Base-by-base conservation (phyloP, 2,888 invertebrate genomes). In the Steinernema scapterisci region DNA sequence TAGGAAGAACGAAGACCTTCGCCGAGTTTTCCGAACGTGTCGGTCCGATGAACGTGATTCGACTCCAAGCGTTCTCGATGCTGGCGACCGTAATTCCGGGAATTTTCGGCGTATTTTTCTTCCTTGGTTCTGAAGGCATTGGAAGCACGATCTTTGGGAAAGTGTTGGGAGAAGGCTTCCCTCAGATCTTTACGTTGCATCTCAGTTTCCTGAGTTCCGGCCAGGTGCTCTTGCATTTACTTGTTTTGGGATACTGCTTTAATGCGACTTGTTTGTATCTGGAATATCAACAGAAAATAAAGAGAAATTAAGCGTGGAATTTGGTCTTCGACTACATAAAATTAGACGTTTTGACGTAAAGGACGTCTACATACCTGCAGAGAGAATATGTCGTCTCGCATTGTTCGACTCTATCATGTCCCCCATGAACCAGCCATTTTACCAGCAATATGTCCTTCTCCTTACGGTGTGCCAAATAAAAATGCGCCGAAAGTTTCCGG, bases 211-310 rank as follows among this genome's bases (percentile, higher is more conserved):
- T 74, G 13, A 74, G 77, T 2, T 71, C 83, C n/a, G 86, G 86
- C 7, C 81, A 83, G 25, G 82, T 85, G 23, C 78, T 86, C 52
- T 27, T 82, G 25, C 84, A 86, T 73, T 78, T 86, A 45, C 74
- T 86, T 13, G 75, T 79, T 16, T 72, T 86, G n/a, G 86, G 86
- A 5, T 86, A 86, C 73, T 86, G 82, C 75, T 86, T 81, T 76
- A 86, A 84, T 72, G 80, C 84, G 74, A 80, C 81, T 27, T 85
- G 85, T 63, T 74, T 84, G 9, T 85, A 83, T 51, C 54, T 84
- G 11, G 80, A 83, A 23, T 23, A 72, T 25, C 73, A 46, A 70
- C 31, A 74, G 16, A 74, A 63, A 51, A 54, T 73, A 0, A 21
- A 52, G 25, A 56, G 9, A 31, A 44, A 44, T 54, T 52, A 71